Evolutionary conservation across 2,888 invertebrate species (phyloP), one percentile per base, ranked within the genome.

Genomic region (Acanthoscelides obtectus): DNA sequence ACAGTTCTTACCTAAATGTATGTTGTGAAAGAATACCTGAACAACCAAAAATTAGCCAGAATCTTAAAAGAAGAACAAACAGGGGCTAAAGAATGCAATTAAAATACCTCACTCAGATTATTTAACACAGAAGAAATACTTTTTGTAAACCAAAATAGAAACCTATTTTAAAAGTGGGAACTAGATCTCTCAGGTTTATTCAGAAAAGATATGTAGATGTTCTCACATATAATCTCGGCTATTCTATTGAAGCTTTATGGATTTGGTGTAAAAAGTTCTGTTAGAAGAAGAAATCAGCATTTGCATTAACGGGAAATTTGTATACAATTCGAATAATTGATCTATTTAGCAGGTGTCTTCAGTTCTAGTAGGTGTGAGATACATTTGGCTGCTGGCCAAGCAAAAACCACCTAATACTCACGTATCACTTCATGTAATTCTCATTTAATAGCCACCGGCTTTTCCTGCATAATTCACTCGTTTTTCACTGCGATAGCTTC

Each of bases 371-470:
- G 84, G 84, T 83, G 84, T 83, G 81, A n/a, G n/a, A 81, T 80
- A 78, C 75, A 72, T 68, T 79, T 84, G 84, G 84, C 84, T 76
- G 78, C 73, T 72, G 77, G 82, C 84, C 83, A 84, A 79, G 69
- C 74, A 74, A 78, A 80, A 83, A 84, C 82, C 83, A 82, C 83
- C 81, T 75, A 80, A 80, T 84, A 85, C 84, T 84, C 80, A 84
- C 84, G 81, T 76, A 78, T 78, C 77, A 66, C 22, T 66, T 77
- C 80, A 78, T 77, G 72, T 73, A 78, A 78, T 78, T 79, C 73
- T 83, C 84, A 84, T 84, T 83, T 83, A 81, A 82, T 80, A 79
- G 81, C 81, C 75, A 78, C 79, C 75, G 76, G 75, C 78, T 77
- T 80, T 76, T 79, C 70, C 66, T 65, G 68, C 74, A 74, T 77